These are phyloP conservation scores for Battus philenor DNA, from an alignment of 1,140 invertebrate genomes.

Conservation along the genomic window DNA sequence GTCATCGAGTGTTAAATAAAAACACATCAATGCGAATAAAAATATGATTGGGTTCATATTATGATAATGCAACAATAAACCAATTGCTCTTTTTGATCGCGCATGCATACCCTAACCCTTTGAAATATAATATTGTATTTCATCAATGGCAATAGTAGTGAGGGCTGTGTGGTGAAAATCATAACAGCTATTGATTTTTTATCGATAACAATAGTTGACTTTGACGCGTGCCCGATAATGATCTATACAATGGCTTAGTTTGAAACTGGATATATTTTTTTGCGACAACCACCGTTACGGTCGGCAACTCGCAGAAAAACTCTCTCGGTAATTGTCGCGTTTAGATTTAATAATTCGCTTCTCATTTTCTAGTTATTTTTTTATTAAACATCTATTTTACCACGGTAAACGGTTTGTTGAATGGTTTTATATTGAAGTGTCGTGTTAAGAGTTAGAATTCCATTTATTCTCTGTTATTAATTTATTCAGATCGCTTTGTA, in stretches of 20 bases:
- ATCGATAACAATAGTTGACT: conserved; percentile 47
- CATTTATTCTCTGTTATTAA: too few species aligned
- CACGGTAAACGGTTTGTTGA: neutral
- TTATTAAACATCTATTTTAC: neutral
- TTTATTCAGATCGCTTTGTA: too few species aligned
- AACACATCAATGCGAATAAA: too few species aligned
- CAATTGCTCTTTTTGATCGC: conserved; percentile 31
- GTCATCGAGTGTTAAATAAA: too few species aligned
- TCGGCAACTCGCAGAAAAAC: conserved; percentile 1
- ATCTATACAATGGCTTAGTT: conserved; percentile 40
- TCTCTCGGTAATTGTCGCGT: conserved; percentile 10
- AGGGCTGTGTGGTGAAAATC: conserved; percentile 39
- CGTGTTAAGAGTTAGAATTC: neutral
- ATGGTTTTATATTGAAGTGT: conserved; percentile 3
- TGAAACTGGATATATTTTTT: conserved; percentile 48
- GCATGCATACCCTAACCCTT: conserved; percentile 31
- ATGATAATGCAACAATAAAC: conserved; percentile 30
- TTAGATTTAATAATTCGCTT: conserved; percentile 2
- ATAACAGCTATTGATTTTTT: conserved; percentile 49
- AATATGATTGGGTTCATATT: too few species aligned
- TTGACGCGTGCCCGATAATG: conserved; percentile 50
- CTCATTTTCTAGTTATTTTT: neutral
- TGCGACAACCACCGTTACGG: conserved; percentile 27
- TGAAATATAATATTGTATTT: conserved; percentile 49
- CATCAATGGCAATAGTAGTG: conserved; percentile 28